phyloP scores from a whole-genome alignment of 2,888 invertebrate species.

The Meteorus cinctellus region DNA sequence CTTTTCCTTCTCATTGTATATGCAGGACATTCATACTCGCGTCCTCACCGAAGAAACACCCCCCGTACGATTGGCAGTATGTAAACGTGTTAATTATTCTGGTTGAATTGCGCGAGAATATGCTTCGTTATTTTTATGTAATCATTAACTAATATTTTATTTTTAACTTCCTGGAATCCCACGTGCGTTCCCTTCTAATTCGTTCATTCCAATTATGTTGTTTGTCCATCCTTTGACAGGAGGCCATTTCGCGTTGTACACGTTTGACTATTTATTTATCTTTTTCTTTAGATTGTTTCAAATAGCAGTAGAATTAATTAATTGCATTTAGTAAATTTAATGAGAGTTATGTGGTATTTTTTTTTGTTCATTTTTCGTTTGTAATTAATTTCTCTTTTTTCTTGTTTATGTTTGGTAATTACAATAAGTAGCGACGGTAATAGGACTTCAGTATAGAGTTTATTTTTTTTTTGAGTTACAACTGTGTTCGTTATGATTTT shows the following conservation, averaged over 20 bases:
- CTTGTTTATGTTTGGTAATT: conserved; percentile 37
- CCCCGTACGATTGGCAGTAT: conserved; percentile 70
- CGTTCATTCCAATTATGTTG: conserved; percentile 28
- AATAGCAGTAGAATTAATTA: conserved; percentile 41
- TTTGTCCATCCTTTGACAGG: conserved; percentile 27
- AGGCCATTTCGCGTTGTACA: conserved; percentile 38
- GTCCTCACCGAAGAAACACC: conserved; percentile 54
- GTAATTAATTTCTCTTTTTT: conserved; percentile 22
- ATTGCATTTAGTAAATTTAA: conserved; percentile 49
- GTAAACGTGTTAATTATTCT: conserved; percentile 57
- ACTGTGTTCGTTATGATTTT: background rate
- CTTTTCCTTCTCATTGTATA: conserved; percentile 46
- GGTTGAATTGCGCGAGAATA: conserved; percentile 38
- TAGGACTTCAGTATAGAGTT: conserved; percentile 7
- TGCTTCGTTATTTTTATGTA: conserved; percentile 39
- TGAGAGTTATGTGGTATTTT: conserved; percentile 29
- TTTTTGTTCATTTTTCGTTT: conserved; percentile 5
- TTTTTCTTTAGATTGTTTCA: conserved; percentile 44
- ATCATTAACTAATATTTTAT: conserved; percentile 39
- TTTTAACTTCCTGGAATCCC: conserved; percentile 27
- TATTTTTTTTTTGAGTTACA: background rate
- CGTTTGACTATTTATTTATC: conserved; percentile 40
- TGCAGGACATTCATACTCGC: conserved; percentile 49
- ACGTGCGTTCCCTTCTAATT: conserved; percentile 32
- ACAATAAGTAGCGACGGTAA: conserved; percentile 3